Evolutionary conservation across 2,797 vertebrate genomes (phyloP).

Genomic region (Tokudaia tokunoshimensis): DNA sequence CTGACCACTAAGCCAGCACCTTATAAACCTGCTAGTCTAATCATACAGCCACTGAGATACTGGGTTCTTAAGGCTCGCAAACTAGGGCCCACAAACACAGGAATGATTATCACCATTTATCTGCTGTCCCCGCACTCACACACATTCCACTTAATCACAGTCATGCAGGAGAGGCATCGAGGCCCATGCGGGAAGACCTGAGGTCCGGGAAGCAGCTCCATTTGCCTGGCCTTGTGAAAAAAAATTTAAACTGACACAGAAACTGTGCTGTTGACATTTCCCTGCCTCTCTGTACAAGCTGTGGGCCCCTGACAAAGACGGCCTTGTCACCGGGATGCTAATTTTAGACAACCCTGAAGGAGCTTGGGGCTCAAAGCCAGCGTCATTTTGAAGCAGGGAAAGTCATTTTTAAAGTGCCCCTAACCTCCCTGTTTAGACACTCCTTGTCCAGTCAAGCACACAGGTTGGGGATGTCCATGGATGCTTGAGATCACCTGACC

Average conservation of each 20-base stretch:
- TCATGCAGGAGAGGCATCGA: background rate
- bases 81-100: background rate
- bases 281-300: background rate
- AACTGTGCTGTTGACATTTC: conserved; percentile 16
- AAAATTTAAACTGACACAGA: conserved; percentile 18
- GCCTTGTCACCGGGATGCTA: conserved; percentile 40
- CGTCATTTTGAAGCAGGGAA: background rate
- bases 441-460: background rate
- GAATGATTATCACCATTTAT: fast-evolving
- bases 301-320: background rate
- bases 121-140: fast-evolving
- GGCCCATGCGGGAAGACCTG: background rate
- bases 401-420: background rate
- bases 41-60: background rate
- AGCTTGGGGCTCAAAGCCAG: background rate
- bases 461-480: fast-evolving
- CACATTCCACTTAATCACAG: fast-evolving
- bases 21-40: background rate
- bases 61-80: background rate
- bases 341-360: conserved; percentile 45
- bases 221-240: background rate
- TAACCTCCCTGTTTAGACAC: background rate
- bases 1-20: background rate
- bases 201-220: background rate
- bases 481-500: fast-evolving